Evolutionary conservation across 1,140 invertebrate species (phyloP).

Genomic region (Arctopsyche grandis): DNA sequence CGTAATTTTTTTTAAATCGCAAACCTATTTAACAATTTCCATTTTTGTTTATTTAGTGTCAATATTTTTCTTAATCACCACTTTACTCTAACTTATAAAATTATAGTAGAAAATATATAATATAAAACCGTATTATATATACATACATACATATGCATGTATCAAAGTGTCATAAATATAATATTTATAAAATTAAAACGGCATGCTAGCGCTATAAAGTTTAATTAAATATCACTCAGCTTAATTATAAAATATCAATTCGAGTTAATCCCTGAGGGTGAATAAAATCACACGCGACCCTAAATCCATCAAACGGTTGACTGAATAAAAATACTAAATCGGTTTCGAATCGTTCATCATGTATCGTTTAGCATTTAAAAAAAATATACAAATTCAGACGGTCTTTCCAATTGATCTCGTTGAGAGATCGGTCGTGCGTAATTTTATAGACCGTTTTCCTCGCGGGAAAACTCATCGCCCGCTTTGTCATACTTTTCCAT

Average conservation of each 20-base stretch:
- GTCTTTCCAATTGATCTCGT: background rate
- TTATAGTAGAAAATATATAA: no score
- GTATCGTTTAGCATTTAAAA: background rate
- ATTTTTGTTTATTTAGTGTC: no score
- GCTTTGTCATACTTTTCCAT: background rate
- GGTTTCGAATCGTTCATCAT: background rate
- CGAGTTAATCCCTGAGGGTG: background rate
- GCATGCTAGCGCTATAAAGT: no score
- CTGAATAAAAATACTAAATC: constrained; percentile 8
- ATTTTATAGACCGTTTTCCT: constrained; percentile 3
- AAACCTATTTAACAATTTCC: no score
- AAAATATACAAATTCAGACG: background rate
- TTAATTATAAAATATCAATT: constrained; percentile 34
- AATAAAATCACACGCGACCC: background rate
- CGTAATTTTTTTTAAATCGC: no score
- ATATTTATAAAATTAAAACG: no score
- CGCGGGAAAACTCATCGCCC: background rate
- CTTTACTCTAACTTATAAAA: no score
- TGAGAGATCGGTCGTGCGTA: background rate
- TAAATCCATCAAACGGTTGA: constrained; percentile 19
- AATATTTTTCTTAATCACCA: no score
- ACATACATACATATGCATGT: no score
- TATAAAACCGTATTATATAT: no score
- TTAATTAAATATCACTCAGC: background rate
- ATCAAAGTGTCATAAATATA: no score